A percentile compares a stretch with the other conserved stretches of the same genome.
Evolutionary conservation across 35 echinoderm and acorn worm genomes (phyloP).

Genomic region (Hemicentrotus pulcherrimus): DNA sequence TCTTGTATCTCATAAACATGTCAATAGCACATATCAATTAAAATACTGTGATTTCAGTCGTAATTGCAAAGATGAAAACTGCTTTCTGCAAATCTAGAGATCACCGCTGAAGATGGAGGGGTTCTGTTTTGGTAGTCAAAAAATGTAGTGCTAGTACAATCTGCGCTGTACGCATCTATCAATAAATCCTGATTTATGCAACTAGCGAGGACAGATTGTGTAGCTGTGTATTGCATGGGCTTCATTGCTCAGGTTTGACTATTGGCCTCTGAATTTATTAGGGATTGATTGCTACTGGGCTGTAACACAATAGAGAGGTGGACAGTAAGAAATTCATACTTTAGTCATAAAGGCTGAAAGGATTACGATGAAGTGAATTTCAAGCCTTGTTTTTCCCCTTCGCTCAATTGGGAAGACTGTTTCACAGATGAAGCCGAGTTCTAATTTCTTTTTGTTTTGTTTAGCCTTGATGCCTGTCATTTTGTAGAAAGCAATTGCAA

Average conservation of each 20-base stretch:
- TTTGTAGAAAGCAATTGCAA: neutral
- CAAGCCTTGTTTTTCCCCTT: neutral
- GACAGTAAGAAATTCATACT: slow-evolving; percentile 18
- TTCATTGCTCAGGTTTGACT: neutral
- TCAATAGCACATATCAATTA: slow-evolving; percentile 5
- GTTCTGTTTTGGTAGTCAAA: neutral
- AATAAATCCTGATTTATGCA: slow-evolving; percentile 19
- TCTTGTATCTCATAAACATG: neutral
- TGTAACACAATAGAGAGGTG: neutral
- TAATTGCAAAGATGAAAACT: too few species aligned
- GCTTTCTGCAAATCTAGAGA: neutral
- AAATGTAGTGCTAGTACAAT: neutral
- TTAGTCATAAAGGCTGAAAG: neutral
- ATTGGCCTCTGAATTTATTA: slow-evolving; percentile 18
- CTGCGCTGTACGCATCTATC: neutral
- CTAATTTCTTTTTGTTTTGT: neutral
- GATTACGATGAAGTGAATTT: neutral
- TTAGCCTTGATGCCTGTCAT: neutral
- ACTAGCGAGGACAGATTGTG: neutral
- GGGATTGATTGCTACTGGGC: neutral
- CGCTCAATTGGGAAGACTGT: neutral
- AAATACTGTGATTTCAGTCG: neutral
- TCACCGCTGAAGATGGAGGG: neutral
- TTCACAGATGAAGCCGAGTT: neutral
- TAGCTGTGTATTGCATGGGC: neutral